Evolutionary conservation across 2,113 vertebrate species (phyloP), one percentile per base, ranked within the genome.

Genomic region (Notiomystis cincta): DNA sequence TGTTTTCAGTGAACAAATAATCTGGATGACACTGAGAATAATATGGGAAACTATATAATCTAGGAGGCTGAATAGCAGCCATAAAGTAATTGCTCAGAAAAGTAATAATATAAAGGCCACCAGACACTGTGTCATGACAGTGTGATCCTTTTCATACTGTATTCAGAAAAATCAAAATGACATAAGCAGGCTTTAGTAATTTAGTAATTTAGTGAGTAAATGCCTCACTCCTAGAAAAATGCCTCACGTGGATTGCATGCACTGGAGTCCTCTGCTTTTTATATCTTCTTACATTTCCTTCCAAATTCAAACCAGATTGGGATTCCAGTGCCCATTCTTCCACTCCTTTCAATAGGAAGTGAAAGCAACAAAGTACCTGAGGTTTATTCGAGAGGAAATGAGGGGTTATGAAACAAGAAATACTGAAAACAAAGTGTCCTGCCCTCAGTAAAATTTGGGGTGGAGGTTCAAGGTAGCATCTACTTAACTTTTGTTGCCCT

Each of bases 111-210:
- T 47, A 80, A 94, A 94, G 54, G 51, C 81, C 83, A 92, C 79
- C 85, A 96, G 90, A 93, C 72, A 80, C 54, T 23, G 3, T 86
- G 71, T 93, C 93, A 93, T 81, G 58, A 35, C 27, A 88, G 62
- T 66, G 42, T 38, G 83, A 86, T 90, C 60, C 47, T 78, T 95
- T 62, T 50, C 51, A 56, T 66, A 94, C 70, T n/a, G 50, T 53
- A 48, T 81, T 96, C 79, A 78, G 38, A 88, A 94, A 93, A 88
- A 95, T 75, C 44, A 83, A 82, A 93, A 76, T 92, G 9, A 95
- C 82, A 87, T 66, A 90, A 94, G 42, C 85, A 86, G 54, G 13
- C 54, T 73, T 91, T 90, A 85, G 85, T 24, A 94, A 90, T 4
- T n/a, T n/a, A n/a, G n/a, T n/a, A n/a, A n/a, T n/a, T n/a, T n/a